Base-by-base conservation (phyloP, 23 tunicate species). In the Oikopleura dioica region DNA sequence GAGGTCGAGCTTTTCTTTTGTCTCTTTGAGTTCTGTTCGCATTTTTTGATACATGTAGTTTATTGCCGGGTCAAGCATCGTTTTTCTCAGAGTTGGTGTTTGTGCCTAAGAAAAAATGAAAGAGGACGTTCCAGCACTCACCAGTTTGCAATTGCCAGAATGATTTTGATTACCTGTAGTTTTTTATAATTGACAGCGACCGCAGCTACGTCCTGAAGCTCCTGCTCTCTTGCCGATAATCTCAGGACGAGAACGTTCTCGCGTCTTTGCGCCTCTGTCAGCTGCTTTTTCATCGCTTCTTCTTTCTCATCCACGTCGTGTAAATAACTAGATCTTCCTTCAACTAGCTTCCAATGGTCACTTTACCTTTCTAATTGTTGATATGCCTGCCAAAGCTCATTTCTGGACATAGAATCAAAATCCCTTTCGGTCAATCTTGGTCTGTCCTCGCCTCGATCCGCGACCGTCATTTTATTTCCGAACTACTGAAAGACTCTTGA, bases 201-300 rank as follows among this genome's bases (percentile, higher is more conserved):
- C 4, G 72, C 98, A 38, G 85, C 81, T 72, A 37, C 81, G 9
- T 86, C 89, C 69, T 92, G 98, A 28, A 86, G 72, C 72, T 92
- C 94, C 78, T 92, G 98, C 51, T 92, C 98, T 68, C 87, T 85
- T 33, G 79, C 82, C 5, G 85, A 86, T 35, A 92, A 80, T 75
- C 94, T 78, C 98, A 92, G 78, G 26, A 92, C 87, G 29, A 92
- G 59, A 24, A 92, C 87, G 76, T 92, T 82, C 76, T 92, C 98
- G 1, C 94, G 81, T 1, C 94, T 83, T 68, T 79, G 78, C 36
- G 94, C 69, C 78, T 92, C 95, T 0, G 81, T 34, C 36, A 79
- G 50, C 34, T 63, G 75, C 23, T 24, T 50, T 31, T 82, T 84
- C 28, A 68, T 63, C 33, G 30, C 5, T 28, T 63, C 72, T 28